These are phyloP conservation scores for Enteromius mattozi DNA, from an alignment of 2,797 vertebrate genomes.

Conservation along the genomic window DNA sequence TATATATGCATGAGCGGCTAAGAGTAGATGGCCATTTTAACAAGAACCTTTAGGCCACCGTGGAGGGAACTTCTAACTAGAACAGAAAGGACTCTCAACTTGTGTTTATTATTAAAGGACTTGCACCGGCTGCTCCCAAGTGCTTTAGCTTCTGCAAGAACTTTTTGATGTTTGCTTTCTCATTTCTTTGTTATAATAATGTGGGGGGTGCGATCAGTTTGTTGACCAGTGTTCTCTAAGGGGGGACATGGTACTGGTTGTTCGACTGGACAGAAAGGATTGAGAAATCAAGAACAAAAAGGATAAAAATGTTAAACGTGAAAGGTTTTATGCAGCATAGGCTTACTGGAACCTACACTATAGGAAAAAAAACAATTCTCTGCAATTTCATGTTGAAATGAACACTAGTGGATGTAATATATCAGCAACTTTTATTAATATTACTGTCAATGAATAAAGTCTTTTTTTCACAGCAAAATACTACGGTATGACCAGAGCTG, in stretches of 20 bases:
- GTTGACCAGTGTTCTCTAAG: conserved; percentile 18
- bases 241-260: neutral
- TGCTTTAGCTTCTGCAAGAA: conserved; percentile 35
- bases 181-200: conserved; percentile 33
- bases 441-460: neutral
- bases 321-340: neutral
- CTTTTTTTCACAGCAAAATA: neutral
- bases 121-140: conserved; percentile 51
- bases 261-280: neutral
- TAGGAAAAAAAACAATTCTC: neutral
- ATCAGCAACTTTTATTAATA: neutral
- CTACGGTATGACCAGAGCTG: neutral
- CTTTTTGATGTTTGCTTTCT: conserved; percentile 38
- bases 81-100: conserved; percentile 32
- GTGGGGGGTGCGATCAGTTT: neutral
- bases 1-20: conserved; percentile 12
- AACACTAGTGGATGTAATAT: neutral
- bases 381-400: neutral
- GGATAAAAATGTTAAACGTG: neutral
- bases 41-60: conserved; percentile 51
- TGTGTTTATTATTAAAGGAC: conserved; percentile 66
- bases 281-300: neutral
- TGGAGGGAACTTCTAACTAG: conserved; percentile 26
- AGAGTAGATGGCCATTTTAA: conserved; percentile 50
- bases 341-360: neutral